Base-by-base conservation (phyloP, 2,797 vertebrate genomes). In the Apogon talboti region DNA sequence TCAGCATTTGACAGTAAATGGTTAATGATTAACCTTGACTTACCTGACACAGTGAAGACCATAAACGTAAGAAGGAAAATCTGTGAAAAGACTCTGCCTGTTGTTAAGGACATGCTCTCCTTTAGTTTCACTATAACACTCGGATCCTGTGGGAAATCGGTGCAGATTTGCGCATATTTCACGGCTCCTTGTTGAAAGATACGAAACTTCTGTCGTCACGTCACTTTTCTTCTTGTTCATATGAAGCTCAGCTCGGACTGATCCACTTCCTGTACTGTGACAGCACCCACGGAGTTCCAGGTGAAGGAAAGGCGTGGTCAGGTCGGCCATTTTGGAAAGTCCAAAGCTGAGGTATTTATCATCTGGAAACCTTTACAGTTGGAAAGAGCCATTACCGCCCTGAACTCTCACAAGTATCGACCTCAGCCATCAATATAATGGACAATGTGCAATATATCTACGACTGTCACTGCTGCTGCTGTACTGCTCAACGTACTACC, bases 31-130 rank as follows among this genome's bases (percentile, higher is more conserved):
- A 12, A 52, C 0, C 8, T 33, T 11, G 12, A 62, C 79, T 87
- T 70, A 92, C 92, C 91, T 76, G 85, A 72, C 1, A 59, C 60
- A 2, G 58, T 6, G 45, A 18, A 33, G 24, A 53, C 42, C 11
- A 52, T 2, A 43, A 45, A 13, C 0, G 59, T 15, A 0, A 88
- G 53, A 2, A 81, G 15, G 0, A 74, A 18, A 40, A 89, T 13
- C 9, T 28, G 50, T 2, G 66, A 10, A 41, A 9, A 56, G 30
- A 40, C 33, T 11, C 13, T 1, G 47, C 4, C 0, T 42, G 46
- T 16, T 28, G 44, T 9, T 28, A 11, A 44, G 37, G 12, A 63
- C 88, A 90, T 89, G 48, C 68, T 84, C 62, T 13, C 21, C 35
- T 0, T 12, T 15, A 6, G 6, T 10, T 12, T 28, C 0, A 10